phyloP scores from a whole-genome alignment of 2,888 invertebrate species.

The Schizotus pectinicornis region DNA sequence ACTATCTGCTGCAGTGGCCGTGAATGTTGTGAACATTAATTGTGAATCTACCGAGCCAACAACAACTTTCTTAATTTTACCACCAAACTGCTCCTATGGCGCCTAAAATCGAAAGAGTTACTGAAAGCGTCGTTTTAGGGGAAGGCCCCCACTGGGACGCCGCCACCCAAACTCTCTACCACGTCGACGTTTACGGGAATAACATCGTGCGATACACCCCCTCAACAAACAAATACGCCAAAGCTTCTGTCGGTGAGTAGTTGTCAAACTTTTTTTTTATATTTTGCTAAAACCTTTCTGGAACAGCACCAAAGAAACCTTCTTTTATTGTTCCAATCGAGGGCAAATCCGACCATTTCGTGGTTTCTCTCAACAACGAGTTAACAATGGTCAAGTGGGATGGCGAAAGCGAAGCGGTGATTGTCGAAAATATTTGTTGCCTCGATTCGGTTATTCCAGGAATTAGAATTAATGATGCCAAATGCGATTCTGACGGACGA shows the following conservation, averaged over 20 bases:
- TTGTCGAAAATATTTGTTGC: slow-evolving; percentile 61
- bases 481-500: slow-evolving; percentile 75
- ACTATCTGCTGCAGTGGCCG: too few species aligned
- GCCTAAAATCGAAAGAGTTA: slow-evolving; percentile 53
- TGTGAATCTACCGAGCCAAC: too few species aligned
- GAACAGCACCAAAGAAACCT: slow-evolving; percentile 46
- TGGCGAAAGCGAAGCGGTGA: slow-evolving; percentile 62
- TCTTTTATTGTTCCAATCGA: slow-evolving; percentile 70
- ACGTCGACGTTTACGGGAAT: slow-evolving; percentile 63
- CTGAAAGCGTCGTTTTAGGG: slow-evolving; percentile 62
- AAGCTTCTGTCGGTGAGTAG: slow-evolving; percentile 26
- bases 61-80: too few species aligned
- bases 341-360: slow-evolving; percentile 65
- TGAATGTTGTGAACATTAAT: too few species aligned
- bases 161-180: slow-evolving; percentile 65
- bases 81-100: slow-evolving; percentile 20
- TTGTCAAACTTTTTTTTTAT: background rate
- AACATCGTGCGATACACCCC: slow-evolving; percentile 31
- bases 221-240: slow-evolving; percentile 16
- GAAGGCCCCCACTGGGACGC: slow-evolving; percentile 76
- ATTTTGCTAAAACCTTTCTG: slow-evolving; percentile 27
- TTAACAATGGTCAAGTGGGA: slow-evolving; percentile 70
- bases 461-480: slow-evolving; percentile 76
- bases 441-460: slow-evolving; percentile 48
- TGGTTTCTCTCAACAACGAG: slow-evolving; percentile 66